A percentile compares a stretch with the other conserved stretches of the same genome.
phyloP scores from a whole-genome alignment of 2,113 vertebrate species.

The Pipra filicauda region DNA sequence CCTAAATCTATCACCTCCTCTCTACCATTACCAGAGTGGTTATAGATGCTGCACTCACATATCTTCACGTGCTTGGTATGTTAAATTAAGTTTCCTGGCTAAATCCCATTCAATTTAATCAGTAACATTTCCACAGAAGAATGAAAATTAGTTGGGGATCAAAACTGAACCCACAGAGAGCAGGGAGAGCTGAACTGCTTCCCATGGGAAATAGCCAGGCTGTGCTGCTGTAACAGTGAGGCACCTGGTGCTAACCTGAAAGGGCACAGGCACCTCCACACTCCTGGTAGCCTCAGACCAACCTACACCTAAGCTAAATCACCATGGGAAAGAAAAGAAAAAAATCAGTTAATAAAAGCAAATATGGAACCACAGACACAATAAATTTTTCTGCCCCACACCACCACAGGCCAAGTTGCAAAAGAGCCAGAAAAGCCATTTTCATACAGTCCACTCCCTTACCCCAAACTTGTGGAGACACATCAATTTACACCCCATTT shows the following conservation, averaged over 20 bases:
- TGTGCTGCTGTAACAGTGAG: neutral
- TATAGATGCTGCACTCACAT: neutral
- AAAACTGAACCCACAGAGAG: neutral
- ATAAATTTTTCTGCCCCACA: neutral
- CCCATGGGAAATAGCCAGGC: neutral
- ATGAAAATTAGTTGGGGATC: neutral
- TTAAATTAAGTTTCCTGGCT: neutral
- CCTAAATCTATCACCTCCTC: neutral
- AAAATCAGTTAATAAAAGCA: neutral
- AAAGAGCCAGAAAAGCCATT: neutral
- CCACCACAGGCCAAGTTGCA: accelerated
- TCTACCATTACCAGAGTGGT: neutral
- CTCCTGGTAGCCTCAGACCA: neutral
- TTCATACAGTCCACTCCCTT: neutral
- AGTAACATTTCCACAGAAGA: neutral
- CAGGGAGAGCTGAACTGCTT: neutral
- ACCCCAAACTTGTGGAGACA: neutral
- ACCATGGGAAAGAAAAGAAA: neutral
- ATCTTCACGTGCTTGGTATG: neutral
- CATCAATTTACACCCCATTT: neutral
- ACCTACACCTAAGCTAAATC: neutral
- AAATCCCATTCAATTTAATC: neutral
- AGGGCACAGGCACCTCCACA: neutral
- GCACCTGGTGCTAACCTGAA: neutral
- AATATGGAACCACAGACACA: neutral